These are phyloP conservation scores for Epirrhoe alternata DNA, from an alignment of 2,888 invertebrate species.

Conservation along the genomic window DNA sequence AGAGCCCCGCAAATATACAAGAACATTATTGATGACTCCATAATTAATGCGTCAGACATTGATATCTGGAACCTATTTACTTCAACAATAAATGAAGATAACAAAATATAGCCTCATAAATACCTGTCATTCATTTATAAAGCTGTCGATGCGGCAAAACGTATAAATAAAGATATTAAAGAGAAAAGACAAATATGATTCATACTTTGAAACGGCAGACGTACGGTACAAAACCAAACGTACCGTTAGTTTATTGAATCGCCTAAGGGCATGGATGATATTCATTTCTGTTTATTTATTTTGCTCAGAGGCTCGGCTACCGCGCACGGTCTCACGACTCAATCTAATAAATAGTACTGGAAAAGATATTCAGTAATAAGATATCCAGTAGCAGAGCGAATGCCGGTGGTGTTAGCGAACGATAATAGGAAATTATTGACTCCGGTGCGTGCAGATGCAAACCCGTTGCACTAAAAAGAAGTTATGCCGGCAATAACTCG, in stretches of 20 bases:
- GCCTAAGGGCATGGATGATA: conserved; percentile 52
- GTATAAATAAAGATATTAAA: conserved; percentile 33
- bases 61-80: conserved; percentile 30
- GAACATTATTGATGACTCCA: conserved; percentile 36
- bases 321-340: conserved; percentile 78
- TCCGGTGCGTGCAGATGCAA: conserved; percentile 47
- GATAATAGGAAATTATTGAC: conserved; percentile 72
- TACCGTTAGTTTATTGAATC: conserved; percentile 61
- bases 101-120: conserved; percentile 25
- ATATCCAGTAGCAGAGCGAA: conserved; percentile 73
- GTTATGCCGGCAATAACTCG: conserved; percentile 34
- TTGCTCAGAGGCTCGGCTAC: conserved; percentile 66
- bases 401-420: conserved; percentile 59
- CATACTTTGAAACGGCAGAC: conserved; percentile 26
- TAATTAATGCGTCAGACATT: conserved; percentile 16
- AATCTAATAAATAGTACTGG: conserved; percentile 80
- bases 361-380: conserved; percentile 76
- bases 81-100: conserved; percentile 29
- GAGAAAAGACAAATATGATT: conserved; percentile 31
- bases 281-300: conserved; percentile 75
- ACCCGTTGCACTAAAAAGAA: conserved; percentile 38
- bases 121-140: conserved; percentile 28
- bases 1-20: conserved; percentile 42
- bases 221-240: conserved; percentile 46
- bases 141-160: conserved; percentile 31